phyloP scores from a whole-genome alignment of 2,113 vertebrate genomes.

The Mormyrus lacerda region DNA sequence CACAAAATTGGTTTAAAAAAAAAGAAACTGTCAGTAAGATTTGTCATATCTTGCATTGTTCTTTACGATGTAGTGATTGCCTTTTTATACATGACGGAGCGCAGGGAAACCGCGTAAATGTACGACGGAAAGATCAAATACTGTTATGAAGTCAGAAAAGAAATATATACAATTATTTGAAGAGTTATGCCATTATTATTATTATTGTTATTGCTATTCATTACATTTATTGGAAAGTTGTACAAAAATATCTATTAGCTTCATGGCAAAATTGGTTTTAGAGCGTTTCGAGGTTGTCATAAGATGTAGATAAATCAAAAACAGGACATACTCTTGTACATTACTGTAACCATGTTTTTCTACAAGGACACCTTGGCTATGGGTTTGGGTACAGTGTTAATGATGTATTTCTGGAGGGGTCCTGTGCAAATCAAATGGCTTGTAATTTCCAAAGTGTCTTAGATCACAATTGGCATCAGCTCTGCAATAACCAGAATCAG shows the following conservation, averaged over 20 bases:
- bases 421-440: conserved; percentile 3
- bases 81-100: background rate
- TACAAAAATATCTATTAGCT: background rate
- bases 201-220: background rate
- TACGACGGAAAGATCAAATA: background rate
- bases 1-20: background rate
- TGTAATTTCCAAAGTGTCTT: conserved; percentile 25
- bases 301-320: background rate
- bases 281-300: background rate
- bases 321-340: background rate
- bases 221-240: background rate
- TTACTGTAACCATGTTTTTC: conserved; percentile 7
- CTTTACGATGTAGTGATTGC: background rate
- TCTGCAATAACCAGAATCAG: conserved; percentile 16
- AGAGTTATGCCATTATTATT: background rate
- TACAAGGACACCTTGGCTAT: conserved; percentile 14
- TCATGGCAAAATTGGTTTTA: background rate
- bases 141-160: background rate
- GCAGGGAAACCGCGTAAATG: background rate
- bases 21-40: background rate
- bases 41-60: background rate
- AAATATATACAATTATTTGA: background rate
- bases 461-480: conserved; percentile 21
- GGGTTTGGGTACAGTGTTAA: conserved; percentile 2
- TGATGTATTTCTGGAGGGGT: background rate